Base-by-base conservation (phyloP, 2,797 vertebrate genomes). In the Scyliorhinus canicula region DNA sequence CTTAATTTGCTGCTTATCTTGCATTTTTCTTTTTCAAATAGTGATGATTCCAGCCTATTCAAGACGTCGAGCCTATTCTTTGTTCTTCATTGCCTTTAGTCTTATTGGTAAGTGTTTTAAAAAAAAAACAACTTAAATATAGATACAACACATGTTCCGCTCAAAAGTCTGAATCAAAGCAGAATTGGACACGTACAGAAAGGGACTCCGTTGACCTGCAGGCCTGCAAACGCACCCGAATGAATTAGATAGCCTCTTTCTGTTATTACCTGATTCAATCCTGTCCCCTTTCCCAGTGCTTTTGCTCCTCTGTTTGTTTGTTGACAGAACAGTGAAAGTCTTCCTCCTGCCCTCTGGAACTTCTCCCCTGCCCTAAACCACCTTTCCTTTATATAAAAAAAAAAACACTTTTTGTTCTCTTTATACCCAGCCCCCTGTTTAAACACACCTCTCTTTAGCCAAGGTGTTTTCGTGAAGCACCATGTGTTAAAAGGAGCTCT, bases 31-130 rank as follows among this genome's bases (percentile, higher is more conserved):
- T 57, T 47, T 94, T 95, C 65, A 94, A 35, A 77, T 97, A 99
- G 99, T 99, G 95, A 99, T 99, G 99, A 97, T 98, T 44, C 98
- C 98, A 1, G 98, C 98, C 0, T 99, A 99, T 96, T 98, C 98
- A 16, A 96, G 97, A 77, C 98, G 99, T 96, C 97, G 99, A 96
- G 97, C 95, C 0, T 99, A 99, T 95, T 97, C 98, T 2, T 86
- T 99, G 93, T 99, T 99, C 97, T 99, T 99, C 95, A 97, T 99
- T 71, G 93, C 97, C 71, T 99, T 99, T 96, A 99, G 98, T 90
- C 97, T 99, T 0, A 98, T 99, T 1, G 99, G 99, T 99, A 95
- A 98, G 77, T 31, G 14, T 8, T 65, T 28, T 26, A 28, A 28
- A 21, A 65, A 60, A 11, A 60, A 63, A 63, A 63, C 82, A 19